Base-by-base conservation (phyloP, 2,797 vertebrate genomes). In the Poecilia gillii region DNA sequence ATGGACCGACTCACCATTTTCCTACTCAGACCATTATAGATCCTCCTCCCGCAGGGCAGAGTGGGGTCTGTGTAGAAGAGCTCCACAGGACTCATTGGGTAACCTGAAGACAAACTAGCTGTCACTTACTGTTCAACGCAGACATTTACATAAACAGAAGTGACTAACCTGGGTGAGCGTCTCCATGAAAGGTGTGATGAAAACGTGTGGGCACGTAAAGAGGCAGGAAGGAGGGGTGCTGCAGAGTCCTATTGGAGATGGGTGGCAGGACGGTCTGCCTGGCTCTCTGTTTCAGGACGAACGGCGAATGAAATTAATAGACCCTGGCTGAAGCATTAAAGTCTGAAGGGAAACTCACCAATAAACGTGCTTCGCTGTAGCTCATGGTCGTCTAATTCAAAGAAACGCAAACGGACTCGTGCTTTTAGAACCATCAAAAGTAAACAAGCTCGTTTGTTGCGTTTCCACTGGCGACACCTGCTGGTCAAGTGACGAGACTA, bases 31-130 rank as follows among this genome's bases (percentile, higher is more conserved):
- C 14, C 47, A 79, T 89, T 93, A 23, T 78, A 88, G 79, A 91
- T 87, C 89, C 90, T 85, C 28, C 12, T 55, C 45, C 84, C 81
- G 28, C 43, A n/a, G 66, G 23, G 7, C 84, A 75, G 0, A 18
- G 74, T 87, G 85, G 90, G 89, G 13, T 93, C 89, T 11, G 55
- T 73, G 85, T 92, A 92, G 87, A 89, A 91, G 1, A 75, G 0
- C 82, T 92, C 91, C 0, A 18, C 43, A 0, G 89, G 91, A 3
- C 3, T 80, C 68, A 82, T 73, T 75, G 83, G 79, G 0, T 31
- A 73, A 1, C 77, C 89, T 93, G 79, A 0, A 6, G 73, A 51
- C 46, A 3, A 66, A 78, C 7, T 33, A 4, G 0, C 0, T 0
- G 20, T 6, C 0, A 46, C 45, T 28, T 25, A 9, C 3, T 68